Conservation (phyloP, 2,113 vertebrate species). For the Carassius carassius region DNA sequence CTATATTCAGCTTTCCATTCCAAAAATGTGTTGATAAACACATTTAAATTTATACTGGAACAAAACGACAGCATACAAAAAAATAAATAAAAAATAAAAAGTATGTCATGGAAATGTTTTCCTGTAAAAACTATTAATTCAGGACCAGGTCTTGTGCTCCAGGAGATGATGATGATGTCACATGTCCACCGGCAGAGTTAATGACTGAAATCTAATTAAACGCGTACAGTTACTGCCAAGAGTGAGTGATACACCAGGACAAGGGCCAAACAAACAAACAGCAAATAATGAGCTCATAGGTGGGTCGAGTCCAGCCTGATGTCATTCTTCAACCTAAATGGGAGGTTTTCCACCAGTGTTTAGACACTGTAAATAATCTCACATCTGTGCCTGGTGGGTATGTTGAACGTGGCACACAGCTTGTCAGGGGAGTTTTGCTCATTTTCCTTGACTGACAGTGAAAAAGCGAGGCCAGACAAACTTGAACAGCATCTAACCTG, state of each 20-base stretch:
- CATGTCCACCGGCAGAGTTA: conserved; percentile 29
- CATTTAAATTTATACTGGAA: background rate
- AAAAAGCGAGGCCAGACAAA: background rate
- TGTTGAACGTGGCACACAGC: conserved; percentile 19
- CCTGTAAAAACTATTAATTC: conserved; percentile 1
- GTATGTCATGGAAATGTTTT: conserved; percentile 10
- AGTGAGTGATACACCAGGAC: conserved; percentile 42
- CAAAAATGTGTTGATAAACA: background rate
- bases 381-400: conserved; percentile 18
- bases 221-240: conserved; percentile 3
- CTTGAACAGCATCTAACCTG: background rate
- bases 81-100: background rate
- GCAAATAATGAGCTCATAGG: conserved; percentile 52
- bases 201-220: conserved; percentile 26
- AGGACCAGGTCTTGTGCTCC: background rate
- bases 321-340: conserved; percentile 43
- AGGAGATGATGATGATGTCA: conserved; percentile 23
- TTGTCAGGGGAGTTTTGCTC: background rate
- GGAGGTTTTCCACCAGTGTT: conserved; percentile 21
- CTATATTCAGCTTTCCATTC: background rate
- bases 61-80: background rate
- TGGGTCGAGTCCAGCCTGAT: conserved; percentile 36
- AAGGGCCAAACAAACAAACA: conserved; percentile 44
- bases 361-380: background rate
- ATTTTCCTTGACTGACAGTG: background rate